Conservation (phyloP, 2,888 invertebrate genomes). For the Nephrotoma guestfalica region DNA sequence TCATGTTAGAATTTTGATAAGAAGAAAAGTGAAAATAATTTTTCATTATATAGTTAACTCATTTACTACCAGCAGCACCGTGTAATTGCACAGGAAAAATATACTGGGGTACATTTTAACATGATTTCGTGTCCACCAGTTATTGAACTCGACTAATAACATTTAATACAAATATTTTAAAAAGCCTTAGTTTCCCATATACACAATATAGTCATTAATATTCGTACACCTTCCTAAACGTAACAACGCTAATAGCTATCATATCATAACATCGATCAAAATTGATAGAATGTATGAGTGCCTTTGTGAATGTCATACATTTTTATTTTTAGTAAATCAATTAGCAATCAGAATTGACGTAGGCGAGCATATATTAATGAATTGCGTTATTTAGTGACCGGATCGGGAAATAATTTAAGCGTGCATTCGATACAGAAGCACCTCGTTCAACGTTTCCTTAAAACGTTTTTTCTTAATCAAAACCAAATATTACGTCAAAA, state of each 20-base stretch:
- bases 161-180: neutral
- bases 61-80: neutral
- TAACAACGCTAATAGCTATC: neutral
- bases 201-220: neutral
- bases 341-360: neutral
- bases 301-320: neutral
- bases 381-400: neutral
- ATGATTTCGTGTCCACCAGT: neutral
- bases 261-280: neutral
- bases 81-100: neutral
- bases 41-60: neutral
- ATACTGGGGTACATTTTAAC: neutral
- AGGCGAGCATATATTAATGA: neutral
- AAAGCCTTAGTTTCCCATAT: neutral
- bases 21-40: neutral
- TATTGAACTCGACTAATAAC: neutral
- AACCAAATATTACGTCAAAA: too few relatives aligned
- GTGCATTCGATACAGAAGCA: neutral
- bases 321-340: neutral
- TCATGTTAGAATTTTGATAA: neutral
- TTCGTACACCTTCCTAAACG: neutral
- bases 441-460: too few relatives aligned
- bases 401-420: neutral
- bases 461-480: too few relatives aligned
- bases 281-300: neutral